These are phyloP conservation scores for Spodoptera litura DNA, from an alignment of 1,140 invertebrate genomes.

Conservation along the genomic window DNA sequence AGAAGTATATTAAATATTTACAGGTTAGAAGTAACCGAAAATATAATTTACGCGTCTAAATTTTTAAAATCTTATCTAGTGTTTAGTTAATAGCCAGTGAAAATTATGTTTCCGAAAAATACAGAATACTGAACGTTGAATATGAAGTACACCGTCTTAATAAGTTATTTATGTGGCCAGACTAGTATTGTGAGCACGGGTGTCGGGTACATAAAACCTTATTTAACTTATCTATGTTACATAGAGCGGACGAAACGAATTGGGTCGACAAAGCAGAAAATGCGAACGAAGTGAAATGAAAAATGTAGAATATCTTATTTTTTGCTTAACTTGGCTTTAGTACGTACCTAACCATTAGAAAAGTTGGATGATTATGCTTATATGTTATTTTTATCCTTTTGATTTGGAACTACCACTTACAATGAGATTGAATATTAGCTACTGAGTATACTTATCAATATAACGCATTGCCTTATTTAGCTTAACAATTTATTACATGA, in stretches of 20 bases:
- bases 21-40: background rate
- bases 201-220: background rate
- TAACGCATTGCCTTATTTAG: too few species aligned
- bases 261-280: slow-evolving; percentile 11
- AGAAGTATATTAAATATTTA: background rate
- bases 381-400: too few species aligned
- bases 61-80: background rate
- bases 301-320: background rate
- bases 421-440: too few species aligned
- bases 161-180: background rate
- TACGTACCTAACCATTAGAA: background rate
- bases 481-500: too few species aligned
- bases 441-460: too few species aligned
- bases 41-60: background rate
- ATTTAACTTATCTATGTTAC: slow-evolving; percentile 9
- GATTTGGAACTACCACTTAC: background rate
- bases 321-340: background rate
- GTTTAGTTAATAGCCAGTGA: background rate
- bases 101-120: background rate
- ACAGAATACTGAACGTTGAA: slow-evolving; percentile 2
- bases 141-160: background rate
- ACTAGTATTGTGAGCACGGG: background rate
- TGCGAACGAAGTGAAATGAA: slow-evolving; percentile 22
- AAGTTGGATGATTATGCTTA: too few species aligned
- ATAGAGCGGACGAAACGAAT: slow-evolving; percentile 14